Evolutionary conservation across 2,113 vertebrate species (phyloP), one percentile per base, ranked within the genome.

Genomic region (Sarotherodon lohbergeri): DNA sequence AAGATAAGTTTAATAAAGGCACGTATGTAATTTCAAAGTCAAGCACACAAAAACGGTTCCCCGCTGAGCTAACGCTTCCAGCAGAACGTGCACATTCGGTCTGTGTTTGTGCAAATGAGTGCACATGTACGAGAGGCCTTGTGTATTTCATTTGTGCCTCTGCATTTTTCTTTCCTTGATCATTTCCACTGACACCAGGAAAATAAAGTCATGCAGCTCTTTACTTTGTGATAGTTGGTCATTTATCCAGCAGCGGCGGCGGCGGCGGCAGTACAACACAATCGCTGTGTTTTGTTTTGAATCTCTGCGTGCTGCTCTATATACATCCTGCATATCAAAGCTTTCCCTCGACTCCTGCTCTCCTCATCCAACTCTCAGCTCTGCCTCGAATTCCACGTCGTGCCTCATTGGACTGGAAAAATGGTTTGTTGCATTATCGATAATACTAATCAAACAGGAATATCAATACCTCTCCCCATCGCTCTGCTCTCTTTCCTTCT

Each of bases 211-310:
- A 61, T 43, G 55, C 55, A 84, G 68, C 24, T 86, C 46, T 82
- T 86, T 84, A 86, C 55, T 84, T 46, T 63, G 32, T 84, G 66
- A 85, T 29, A 73, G 71, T 73, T 6, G 52, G n/a, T 76, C 86
- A 50, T 89, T 86, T 83, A 89, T 89, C 71, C 80, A 68, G 85
- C 55, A 3, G 56, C 82, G 32, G 90, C 86, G 68, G 91, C 76
- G 24, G 84, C 41, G 1, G 63, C 80, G 22, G 90, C 88, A 63
- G 90, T 7, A 59, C 46, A 59, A 63, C 41, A 41, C 59, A 71
- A 39, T 68, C 1, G 9, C 24, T 36, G 79, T 34, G 76, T 14
- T 82, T 54, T 87, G 57, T 46, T 86, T 86, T 84, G 63, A 66
- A 22, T 91, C 80, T 63, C 68, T 50, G 88, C 78, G 34, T 79